phyloP scores from a whole-genome alignment of 2,797 vertebrate species.

The Galago senegalensis region DNA sequence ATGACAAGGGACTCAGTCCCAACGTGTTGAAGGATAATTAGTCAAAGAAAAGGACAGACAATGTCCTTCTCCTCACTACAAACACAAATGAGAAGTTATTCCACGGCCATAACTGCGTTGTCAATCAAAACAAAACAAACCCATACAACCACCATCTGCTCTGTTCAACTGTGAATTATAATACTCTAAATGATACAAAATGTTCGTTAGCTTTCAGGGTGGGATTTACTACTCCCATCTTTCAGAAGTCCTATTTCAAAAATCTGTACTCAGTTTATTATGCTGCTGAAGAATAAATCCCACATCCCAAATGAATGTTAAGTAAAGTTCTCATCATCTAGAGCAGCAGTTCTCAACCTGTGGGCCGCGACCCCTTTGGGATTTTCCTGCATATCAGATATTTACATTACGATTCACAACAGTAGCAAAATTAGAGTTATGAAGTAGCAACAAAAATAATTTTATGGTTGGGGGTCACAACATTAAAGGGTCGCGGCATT shows the following conservation, averaged over 20 bases:
- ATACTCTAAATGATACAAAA: background rate
- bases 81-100: background rate
- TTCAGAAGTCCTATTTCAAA: slow-evolving; percentile 1
- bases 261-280: background rate
- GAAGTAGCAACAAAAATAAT: no score
- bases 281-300: slow-evolving; percentile 24
- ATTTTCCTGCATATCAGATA: no score
- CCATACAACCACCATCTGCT: background rate
- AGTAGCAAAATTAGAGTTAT: no score
- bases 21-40: background rate
- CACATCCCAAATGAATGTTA: background rate
- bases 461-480: no score
- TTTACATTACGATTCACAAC: no score
- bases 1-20: background rate
- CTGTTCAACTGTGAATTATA: background rate
- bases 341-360: background rate
- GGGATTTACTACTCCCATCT: background rate
- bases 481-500: no score
- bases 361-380: no score
- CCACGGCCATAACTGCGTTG: background rate
- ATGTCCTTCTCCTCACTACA: background rate
- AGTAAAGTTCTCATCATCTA: background rate
- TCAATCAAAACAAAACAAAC: background rate
- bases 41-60: background rate
- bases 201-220: background rate